A percentile compares a stretch with the other conserved stretches of the same genome.
Evolutionary conservation across 2,888 invertebrate species (phyloP).

Genomic region (Azorinus chamasolen): DNA sequence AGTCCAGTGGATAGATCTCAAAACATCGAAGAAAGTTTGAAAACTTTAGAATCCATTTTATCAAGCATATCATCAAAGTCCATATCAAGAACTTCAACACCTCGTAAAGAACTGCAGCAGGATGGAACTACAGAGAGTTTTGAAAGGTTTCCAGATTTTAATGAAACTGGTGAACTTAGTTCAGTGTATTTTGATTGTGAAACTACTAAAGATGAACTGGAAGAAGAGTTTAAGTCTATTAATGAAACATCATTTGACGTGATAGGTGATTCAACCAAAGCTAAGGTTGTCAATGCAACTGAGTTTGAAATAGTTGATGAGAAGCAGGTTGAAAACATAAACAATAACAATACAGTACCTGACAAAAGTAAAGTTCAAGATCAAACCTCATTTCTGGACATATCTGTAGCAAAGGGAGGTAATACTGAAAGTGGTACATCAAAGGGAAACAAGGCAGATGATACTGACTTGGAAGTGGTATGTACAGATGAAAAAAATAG

Average conservation of each 20-base stretch:
- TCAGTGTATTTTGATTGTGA: slow-evolving; percentile 59
- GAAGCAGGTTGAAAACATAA: not conserved
- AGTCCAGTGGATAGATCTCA: slow-evolving; percentile 70
- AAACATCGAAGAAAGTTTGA: slow-evolving; percentile 70
- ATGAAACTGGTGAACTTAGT: slow-evolving; percentile 56
- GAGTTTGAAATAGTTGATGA: slow-evolving; percentile 59
- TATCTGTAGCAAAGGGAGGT: slow-evolving; percentile 37
- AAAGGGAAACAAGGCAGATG: not conserved
- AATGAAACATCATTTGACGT: slow-evolving; percentile 70
- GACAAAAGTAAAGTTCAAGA: slow-evolving; percentile 26
- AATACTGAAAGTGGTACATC: not conserved
- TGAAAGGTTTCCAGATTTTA: slow-evolving; percentile 41
- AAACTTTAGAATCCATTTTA: slow-evolving; percentile 68
- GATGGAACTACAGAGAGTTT: slow-evolving; percentile 25
- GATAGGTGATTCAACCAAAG: slow-evolving; percentile 48
- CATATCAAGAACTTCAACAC: slow-evolving; percentile 59
- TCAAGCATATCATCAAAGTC: slow-evolving; percentile 43
- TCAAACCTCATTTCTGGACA: slow-evolving; percentile 66
- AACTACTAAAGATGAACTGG: slow-evolving; percentile 25
- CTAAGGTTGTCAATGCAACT: slow-evolving; percentile 20
- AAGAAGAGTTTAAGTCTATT: slow-evolving; percentile 43
- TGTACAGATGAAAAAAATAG: not conserved
- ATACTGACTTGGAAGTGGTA: not conserved
- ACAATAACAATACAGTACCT: slow-evolving; percentile 10
- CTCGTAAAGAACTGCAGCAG: slow-evolving; percentile 47